Percentiles rank a stretch among this genome's conserved stretches.
Evolutionary conservation across 2,797 vertebrate species (phyloP).

Genomic region (Eulemur rubriventer): DNA sequence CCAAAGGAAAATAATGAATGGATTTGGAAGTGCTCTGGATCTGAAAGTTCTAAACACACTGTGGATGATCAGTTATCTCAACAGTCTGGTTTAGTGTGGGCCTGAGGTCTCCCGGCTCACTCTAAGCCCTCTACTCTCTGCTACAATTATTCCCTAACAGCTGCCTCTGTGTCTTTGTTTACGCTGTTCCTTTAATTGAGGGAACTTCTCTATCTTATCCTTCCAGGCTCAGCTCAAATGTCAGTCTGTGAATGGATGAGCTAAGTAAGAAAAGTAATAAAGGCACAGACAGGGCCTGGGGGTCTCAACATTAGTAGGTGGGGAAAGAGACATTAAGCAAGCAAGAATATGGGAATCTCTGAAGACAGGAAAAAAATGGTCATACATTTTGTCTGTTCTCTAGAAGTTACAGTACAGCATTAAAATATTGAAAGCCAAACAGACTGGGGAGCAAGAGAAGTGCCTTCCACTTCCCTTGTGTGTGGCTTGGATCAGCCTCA

Average conservation of each 20-base stretch:
- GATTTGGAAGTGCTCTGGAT: background rate
- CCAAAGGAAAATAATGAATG: background rate
- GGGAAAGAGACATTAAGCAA: background rate
- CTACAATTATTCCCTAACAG: background rate
- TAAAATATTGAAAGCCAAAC: background rate
- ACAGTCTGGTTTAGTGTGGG: background rate
- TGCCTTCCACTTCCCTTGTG: background rate
- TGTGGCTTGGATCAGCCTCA: background rate
- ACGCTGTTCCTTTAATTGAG: background rate
- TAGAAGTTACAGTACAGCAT: background rate
- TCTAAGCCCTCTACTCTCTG: background rate
- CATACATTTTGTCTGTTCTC: background rate
- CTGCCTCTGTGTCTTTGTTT: background rate
- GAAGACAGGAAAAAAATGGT: background rate
- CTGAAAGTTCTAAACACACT: background rate
- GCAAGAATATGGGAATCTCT: background rate
- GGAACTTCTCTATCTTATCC: background rate
- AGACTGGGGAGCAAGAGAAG: background rate
- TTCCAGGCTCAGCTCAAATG: background rate
- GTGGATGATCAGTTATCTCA: background rate
- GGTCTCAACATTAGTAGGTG: background rate
- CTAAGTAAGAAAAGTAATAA: background rate
- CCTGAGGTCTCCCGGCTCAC: background rate
- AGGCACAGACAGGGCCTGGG: background rate
- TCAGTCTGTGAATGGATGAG: conserved; percentile 16